These are phyloP conservation scores for Ametastegia equiseti DNA, from an alignment of 2,888 invertebrate species.

Conservation along the genomic window DNA sequence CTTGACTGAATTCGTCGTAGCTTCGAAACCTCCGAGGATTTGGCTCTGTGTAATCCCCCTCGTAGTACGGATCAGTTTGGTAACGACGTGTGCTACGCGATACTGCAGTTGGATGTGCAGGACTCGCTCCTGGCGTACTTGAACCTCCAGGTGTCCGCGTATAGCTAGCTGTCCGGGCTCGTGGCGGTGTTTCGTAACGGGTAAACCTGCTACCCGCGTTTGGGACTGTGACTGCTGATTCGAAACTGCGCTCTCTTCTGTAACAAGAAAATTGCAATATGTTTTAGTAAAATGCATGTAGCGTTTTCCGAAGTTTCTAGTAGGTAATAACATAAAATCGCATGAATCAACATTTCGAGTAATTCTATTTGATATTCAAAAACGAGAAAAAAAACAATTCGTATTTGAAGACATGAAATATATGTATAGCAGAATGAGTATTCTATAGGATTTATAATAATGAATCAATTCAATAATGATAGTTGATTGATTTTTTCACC, in stretches of 20 bases:
- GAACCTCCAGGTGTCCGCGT: slow-evolving; percentile 76
- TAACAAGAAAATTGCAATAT: slow-evolving; percentile 49
- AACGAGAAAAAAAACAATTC: too few species aligned
- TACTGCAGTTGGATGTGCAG: slow-evolving; percentile 78
- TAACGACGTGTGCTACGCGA: slow-evolving; percentile 75
- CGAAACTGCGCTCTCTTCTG: slow-evolving; percentile 72
- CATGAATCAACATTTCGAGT: too few species aligned
- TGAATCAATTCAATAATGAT: too few species aligned
- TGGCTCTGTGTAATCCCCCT: slow-evolving; percentile 71
- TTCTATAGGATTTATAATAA: too few species aligned
- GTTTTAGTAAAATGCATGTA: background rate
- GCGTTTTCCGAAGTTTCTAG: too few species aligned
- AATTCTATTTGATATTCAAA: too few species aligned
- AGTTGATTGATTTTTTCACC: too few species aligned
- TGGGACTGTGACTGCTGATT: slow-evolving; percentile 72
- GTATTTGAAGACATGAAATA: too few species aligned
- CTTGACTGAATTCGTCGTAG: slow-evolving; percentile 86
- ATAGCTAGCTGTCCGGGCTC: slow-evolving; percentile 79
- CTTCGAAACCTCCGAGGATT: slow-evolving; percentile 79
- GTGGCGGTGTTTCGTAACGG: slow-evolving; percentile 81
- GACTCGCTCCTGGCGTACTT: slow-evolving; percentile 74
- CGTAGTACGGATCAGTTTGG: slow-evolving; percentile 72
- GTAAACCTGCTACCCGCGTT: slow-evolving; percentile 76
- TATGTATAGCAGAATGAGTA: too few species aligned
- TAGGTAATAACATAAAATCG: too few species aligned